Evolutionary conservation across 2,888 invertebrate genomes (phyloP).

Genomic region (Tipula vernalis): DNA sequence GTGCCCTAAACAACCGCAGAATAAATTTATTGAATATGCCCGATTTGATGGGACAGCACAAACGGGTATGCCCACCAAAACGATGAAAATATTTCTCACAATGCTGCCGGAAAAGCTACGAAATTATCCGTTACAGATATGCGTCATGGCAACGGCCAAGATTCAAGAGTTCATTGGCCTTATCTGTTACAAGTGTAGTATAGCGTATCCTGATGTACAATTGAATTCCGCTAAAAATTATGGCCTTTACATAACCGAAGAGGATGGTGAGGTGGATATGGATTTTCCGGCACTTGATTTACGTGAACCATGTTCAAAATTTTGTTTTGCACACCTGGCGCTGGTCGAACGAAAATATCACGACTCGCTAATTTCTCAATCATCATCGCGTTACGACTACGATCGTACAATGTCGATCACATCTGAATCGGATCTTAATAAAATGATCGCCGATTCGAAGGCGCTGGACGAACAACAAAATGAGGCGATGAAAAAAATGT

Average conservation of each 20-base stretch:
- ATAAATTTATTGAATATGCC: slow-evolving; percentile 81
- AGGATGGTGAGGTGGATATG: slow-evolving; percentile 88
- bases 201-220: slow-evolving; percentile 47
- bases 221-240: slow-evolving; percentile 58
- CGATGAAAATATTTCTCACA: slow-evolving; percentile 80
- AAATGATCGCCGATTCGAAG: slow-evolving; percentile 30
- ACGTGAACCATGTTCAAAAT: slow-evolving; percentile 81
- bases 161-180: slow-evolving; percentile 86
- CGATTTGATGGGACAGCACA: slow-evolving; percentile 85
- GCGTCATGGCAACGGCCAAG: slow-evolving; percentile 71
- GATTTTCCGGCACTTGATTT: slow-evolving; percentile 87
- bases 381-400: background rate
- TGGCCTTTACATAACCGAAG: slow-evolving; percentile 88
- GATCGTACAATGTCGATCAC: slow-evolving; percentile 30
- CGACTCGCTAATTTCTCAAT: slow-evolving; percentile 20
- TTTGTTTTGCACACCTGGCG: slow-evolving; percentile 81
- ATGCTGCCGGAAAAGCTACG: slow-evolving; percentile 72
- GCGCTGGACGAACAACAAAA: slow-evolving; percentile 25
- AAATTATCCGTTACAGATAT: slow-evolving; percentile 70
- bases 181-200: slow-evolving; percentile 71
- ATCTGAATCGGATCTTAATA: slow-evolving; percentile 35
- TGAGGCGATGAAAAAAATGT: slow-evolving; percentile 51
- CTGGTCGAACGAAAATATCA: slow-evolving; percentile 55
- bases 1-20: slow-evolving; percentile 62
- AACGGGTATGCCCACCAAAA: slow-evolving; percentile 63